A percentile compares a stretch with the other conserved stretches of the same genome.
Evolutionary conservation across 2,113 vertebrate genomes (phyloP).

Genomic region (Anarhynchus alexandrinus): DNA sequence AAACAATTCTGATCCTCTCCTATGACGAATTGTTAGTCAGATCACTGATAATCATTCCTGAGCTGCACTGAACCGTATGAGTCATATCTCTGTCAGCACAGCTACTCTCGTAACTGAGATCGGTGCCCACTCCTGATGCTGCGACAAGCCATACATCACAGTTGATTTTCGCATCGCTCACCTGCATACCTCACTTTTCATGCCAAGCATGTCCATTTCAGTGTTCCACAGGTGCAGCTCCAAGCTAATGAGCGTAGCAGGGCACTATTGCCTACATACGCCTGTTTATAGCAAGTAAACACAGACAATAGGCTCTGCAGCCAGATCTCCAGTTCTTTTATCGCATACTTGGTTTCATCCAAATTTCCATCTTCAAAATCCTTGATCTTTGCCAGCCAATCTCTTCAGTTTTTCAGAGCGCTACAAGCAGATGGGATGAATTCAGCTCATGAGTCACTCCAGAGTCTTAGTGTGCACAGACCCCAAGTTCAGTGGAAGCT

Average conservation of each 20-base stretch:
- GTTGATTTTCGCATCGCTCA: not conserved
- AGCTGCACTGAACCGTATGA: not conserved
- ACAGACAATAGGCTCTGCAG: not conserved
- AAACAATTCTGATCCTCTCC: not conserved
- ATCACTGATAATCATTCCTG: not conserved
- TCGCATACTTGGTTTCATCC: not conserved
- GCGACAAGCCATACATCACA: not conserved
- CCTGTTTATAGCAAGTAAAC: not conserved
- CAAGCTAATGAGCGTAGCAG: not conserved
- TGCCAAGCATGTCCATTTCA: not conserved
- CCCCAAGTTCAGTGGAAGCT: not conserved
- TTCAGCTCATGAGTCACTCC: not conserved
- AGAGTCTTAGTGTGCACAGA: not conserved
- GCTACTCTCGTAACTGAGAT: not conserved
- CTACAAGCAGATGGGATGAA: not conserved
- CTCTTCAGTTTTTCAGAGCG: not conserved
- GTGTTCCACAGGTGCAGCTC: not conserved
- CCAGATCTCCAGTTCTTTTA: not conserved
- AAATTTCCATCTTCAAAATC: not conserved
- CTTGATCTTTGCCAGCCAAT: not conserved
- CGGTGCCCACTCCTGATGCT: not conserved
- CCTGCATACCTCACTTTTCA: not conserved
- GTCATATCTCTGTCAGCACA: not conserved
- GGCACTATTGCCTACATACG: not conserved
- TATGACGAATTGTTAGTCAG: not conserved